Evolutionary conservation across 2,888 invertebrate genomes (phyloP).

Genomic region (Hetaerina titia): DNA sequence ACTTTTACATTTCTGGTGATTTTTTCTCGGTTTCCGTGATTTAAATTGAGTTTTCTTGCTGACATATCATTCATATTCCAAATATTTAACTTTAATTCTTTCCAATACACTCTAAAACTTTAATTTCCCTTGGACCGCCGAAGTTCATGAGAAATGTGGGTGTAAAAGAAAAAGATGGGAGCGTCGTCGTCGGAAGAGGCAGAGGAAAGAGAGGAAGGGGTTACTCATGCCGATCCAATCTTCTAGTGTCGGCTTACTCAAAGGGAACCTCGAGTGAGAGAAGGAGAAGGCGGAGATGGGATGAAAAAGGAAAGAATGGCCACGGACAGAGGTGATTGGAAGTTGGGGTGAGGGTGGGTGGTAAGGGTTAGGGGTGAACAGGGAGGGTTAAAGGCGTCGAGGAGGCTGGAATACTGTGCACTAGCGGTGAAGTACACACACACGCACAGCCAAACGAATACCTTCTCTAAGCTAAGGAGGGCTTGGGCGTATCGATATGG

Average conservation of each 20-base stretch:
- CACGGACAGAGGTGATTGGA: slow-evolving; percentile 22
- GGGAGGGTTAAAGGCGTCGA: slow-evolving; percentile 7
- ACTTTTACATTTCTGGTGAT: too few relatives aligned
- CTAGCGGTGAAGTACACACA: background rate
- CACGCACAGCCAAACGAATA: background rate
- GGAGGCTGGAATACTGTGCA: background rate
- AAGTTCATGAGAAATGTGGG: background rate
- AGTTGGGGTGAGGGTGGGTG: background rate
- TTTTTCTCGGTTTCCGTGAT: too few relatives aligned
- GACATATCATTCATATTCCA: background rate
- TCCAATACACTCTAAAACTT: too few relatives aligned
- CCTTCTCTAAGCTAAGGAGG: background rate
- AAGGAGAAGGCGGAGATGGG: background rate
- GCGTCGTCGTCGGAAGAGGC: background rate
- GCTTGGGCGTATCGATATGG: background rate
- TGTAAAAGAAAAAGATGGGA: background rate
- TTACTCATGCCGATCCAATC: slow-evolving; percentile 64
- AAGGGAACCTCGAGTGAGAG: slow-evolving; percentile 49
- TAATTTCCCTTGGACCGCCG: background rate
- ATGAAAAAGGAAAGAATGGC: background rate
- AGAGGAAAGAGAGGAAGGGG: background rate
- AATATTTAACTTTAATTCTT: background rate
- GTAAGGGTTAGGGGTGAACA: slow-evolving; percentile 19
- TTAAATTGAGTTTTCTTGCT: too few relatives aligned
- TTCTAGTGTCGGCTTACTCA: slow-evolving; percentile 52